Conservation (phyloP, 2,888 invertebrate species). For the Selenia dentaria region DNA sequence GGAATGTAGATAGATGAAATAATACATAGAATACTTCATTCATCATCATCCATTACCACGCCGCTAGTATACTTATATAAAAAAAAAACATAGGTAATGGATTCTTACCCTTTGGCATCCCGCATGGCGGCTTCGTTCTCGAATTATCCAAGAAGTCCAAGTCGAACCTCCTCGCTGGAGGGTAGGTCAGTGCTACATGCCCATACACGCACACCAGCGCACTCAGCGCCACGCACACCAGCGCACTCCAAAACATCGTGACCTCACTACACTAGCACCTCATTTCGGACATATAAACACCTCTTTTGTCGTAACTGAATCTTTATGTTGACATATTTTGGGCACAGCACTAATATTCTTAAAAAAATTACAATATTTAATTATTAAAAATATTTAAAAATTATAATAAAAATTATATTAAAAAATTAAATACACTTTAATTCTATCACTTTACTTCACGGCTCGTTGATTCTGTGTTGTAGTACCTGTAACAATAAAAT, state of each 20-base stretch:
- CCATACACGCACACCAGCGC: constrained; percentile 56
- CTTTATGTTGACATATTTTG: neutral
- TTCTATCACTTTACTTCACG: too few relatives aligned
- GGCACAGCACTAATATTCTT: neutral
- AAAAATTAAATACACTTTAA: too few relatives aligned
- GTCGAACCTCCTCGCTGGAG: constrained; percentile 94
- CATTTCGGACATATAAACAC: neutral
- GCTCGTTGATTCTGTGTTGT: too few relatives aligned
- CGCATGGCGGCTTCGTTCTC: constrained; percentile 95
- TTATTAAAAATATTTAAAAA: too few relatives aligned
- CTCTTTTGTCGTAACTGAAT: neutral
- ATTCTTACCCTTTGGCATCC: constrained; percentile 95
- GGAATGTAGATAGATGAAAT: too few relatives aligned
- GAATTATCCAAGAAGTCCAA: constrained; percentile 97
- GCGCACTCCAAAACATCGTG: constrained; percentile 39
- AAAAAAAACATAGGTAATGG: too few relatives aligned
- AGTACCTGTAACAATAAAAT: too few relatives aligned
- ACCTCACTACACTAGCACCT: constrained; percentile 12
- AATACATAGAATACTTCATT: too few relatives aligned
- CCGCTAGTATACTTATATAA: too few relatives aligned
- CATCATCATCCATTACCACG: too few relatives aligned
- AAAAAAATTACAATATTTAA: too few relatives aligned
- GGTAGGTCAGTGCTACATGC: constrained; percentile 95
- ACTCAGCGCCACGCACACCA: constrained; percentile 53
- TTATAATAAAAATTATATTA: too few relatives aligned